Evolutionary conservation across 2,113 vertebrate species (phyloP).

Genomic region (Hypocryptadius cinnamomeus): DNA sequence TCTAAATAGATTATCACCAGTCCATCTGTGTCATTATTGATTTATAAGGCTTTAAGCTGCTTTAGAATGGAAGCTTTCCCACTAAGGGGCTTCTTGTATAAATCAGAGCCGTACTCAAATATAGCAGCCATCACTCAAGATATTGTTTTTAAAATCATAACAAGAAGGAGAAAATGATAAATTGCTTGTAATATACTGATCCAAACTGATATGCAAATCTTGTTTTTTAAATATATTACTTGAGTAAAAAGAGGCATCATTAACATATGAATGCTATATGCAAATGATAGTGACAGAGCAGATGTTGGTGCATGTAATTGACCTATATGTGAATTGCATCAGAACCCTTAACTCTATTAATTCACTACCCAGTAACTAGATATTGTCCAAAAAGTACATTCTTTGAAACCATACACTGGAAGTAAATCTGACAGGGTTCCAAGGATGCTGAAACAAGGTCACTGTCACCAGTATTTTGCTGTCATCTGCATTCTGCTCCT

Average conservation of each 20-base stretch:
- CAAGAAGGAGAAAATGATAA: conserved; percentile 89
- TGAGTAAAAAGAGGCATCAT: conserved; percentile 92
- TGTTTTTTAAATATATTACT: conserved; percentile 89
- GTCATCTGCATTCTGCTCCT: conserved; percentile 81
- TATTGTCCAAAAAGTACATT: conserved; percentile 82
- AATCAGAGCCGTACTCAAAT: conserved; percentile 87
- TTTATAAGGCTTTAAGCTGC: conserved; percentile 99
- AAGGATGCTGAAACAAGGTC: conserved; percentile 81
- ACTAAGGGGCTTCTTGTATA: conserved; percentile 87
- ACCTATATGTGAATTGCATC: conserved; percentile 99
- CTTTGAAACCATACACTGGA: conserved; percentile 79
- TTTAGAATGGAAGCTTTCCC: conserved; percentile 93
- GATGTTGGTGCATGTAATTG: conserved; percentile 99
- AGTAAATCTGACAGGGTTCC: conserved; percentile 79
- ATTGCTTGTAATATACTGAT: conserved; percentile 87
- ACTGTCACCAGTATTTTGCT: conserved; percentile 78
- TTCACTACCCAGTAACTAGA: conserved; percentile 84
- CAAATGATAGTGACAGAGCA: conserved; percentile 98
- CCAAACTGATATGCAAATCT: conserved; percentile 92
- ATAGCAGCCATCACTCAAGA: conserved; percentile 83
- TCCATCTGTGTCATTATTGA: conserved; percentile 99
- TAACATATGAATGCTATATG: conserved; percentile 99
- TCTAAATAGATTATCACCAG: conserved; percentile 99
- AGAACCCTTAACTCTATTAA: conserved; percentile 97
- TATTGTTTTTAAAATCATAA: conserved; percentile 81